phyloP scores from a whole-genome alignment of 53 echinoderm and acorn worm genomes.

The Patiria pectinifera region DNA sequence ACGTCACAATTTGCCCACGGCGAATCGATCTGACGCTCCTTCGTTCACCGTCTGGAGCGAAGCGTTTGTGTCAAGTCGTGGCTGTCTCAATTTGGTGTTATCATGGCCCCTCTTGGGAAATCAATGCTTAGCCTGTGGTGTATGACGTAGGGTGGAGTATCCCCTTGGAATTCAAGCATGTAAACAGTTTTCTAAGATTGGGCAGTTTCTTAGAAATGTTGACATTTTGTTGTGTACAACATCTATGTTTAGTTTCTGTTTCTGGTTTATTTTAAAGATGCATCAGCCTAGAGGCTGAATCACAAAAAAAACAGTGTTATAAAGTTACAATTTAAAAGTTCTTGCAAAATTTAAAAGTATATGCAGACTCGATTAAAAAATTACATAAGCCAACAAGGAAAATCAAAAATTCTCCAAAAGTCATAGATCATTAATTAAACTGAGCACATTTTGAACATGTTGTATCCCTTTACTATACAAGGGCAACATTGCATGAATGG shows the following conservation, averaged over 20 bases:
- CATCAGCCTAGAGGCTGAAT: no score
- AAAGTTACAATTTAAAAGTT: no score
- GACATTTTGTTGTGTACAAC: not conserved
- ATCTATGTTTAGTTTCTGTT: no score
- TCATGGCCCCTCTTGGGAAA: not conserved
- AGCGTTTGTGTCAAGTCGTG: not conserved
- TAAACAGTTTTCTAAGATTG: not conserved
- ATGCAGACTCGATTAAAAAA: not conserved
- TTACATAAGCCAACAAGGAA: not conserved
- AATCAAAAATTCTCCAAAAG: not conserved
- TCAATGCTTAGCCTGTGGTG: not conserved
- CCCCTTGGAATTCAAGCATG: not conserved
- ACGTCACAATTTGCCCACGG: conserved; percentile 6
- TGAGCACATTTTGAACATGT: no score
- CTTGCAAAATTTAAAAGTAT: no score
- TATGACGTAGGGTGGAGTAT: not conserved
- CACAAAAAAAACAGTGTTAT: no score
- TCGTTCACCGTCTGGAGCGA: not conserved
- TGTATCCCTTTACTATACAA: no score
- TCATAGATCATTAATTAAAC: no score
- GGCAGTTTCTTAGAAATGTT: not conserved
- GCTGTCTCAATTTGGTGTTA: not conserved
- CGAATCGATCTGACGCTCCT: not conserved
- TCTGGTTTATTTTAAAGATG: no score
- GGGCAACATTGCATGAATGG: no score